A percentile compares a stretch with the other conserved stretches of the same genome.
Conservation (phyloP, 2,888 invertebrate species). For the Melolontha melolontha region DNA sequence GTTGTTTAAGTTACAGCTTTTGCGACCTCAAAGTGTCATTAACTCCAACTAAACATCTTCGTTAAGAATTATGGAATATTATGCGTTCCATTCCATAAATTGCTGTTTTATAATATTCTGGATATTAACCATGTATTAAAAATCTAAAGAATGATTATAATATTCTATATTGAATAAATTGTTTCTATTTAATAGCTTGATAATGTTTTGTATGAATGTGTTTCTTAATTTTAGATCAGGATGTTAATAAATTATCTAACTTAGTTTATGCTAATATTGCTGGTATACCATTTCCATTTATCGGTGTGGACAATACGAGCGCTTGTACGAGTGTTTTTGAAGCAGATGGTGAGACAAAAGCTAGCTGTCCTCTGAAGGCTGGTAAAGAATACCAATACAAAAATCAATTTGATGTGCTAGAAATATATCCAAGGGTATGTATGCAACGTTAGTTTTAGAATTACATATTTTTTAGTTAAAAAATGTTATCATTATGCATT, state of each 20-base stretch:
- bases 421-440: slow-evolving; percentile 70
- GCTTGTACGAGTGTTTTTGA: slow-evolving; percentile 76
- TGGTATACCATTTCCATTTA: slow-evolving; percentile 77
- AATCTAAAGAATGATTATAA: no score
- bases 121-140: no score
- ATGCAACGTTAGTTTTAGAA: background rate
- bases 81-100: no score
- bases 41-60: no score
- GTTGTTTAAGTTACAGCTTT: no score
- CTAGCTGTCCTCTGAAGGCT: slow-evolving; percentile 76
- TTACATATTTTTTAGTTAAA: no score
- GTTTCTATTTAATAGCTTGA: no score
- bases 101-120: no score
- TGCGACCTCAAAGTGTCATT: no score
- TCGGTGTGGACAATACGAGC: slow-evolving; percentile 79
- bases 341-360: slow-evolving; percentile 69
- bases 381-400: slow-evolving; percentile 78
- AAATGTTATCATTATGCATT: no score
- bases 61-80: no score
- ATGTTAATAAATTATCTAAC: slow-evolving; percentile 70
- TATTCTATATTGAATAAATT: no score
- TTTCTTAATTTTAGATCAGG: slow-evolving; percentile 66
- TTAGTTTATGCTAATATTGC: slow-evolving; percentile 74
- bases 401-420: slow-evolving; percentile 70
- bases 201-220: slow-evolving; percentile 8